These are phyloP conservation scores for Laticauda laticaudata DNA, from an alignment of 2,113 vertebrate species.

Conservation along the genomic window DNA sequence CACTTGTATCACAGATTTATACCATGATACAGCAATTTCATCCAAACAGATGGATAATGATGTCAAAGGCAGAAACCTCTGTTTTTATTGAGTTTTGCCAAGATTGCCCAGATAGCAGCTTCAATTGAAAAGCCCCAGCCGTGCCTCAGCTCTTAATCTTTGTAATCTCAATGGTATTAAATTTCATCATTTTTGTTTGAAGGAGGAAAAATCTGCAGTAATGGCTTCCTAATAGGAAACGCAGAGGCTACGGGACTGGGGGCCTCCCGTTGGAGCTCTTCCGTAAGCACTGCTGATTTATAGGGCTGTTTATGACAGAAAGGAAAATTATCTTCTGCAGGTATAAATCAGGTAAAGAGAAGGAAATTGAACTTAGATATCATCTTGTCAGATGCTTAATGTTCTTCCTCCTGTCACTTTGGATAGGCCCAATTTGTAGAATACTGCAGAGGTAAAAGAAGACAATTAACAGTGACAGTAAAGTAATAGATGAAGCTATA, in stretches of 20 bases:
- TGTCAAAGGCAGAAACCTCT: slow-evolving; percentile 95
- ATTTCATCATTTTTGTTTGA: slow-evolving; percentile 99
- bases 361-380: slow-evolving; percentile 99
- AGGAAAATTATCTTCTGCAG: slow-evolving; percentile 99
- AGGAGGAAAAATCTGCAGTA: slow-evolving; percentile 99
- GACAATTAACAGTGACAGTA: slow-evolving; percentile 99
- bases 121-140: slow-evolving; percentile 87
- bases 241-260: slow-evolving; percentile 90
- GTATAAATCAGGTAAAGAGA: slow-evolving; percentile 99
- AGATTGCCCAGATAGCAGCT: slow-evolving; percentile 96
- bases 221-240: slow-evolving; percentile 99
- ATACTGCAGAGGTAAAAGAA: slow-evolving; percentile 99
- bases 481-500: slow-evolving; percentile 99
- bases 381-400: slow-evolving; percentile 99
- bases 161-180: slow-evolving; percentile 98
- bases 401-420: slow-evolving; percentile 99
- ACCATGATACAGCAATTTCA: slow-evolving; percentile 99
- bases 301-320: slow-evolving; percentile 99
- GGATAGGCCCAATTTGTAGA: slow-evolving; percentile 99
- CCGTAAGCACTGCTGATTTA: slow-evolving; percentile 99
- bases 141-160: slow-evolving; percentile 96
- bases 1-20: slow-evolving; percentile 99
- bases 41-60: slow-evolving; percentile 99
- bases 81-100: slow-evolving; percentile 98
- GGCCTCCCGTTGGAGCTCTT: slow-evolving; percentile 86